Evolutionary conservation across 2,797 vertebrate species (phyloP), one percentile per base, ranked within the genome.

Genomic region (Liparis tanakae): DNA sequence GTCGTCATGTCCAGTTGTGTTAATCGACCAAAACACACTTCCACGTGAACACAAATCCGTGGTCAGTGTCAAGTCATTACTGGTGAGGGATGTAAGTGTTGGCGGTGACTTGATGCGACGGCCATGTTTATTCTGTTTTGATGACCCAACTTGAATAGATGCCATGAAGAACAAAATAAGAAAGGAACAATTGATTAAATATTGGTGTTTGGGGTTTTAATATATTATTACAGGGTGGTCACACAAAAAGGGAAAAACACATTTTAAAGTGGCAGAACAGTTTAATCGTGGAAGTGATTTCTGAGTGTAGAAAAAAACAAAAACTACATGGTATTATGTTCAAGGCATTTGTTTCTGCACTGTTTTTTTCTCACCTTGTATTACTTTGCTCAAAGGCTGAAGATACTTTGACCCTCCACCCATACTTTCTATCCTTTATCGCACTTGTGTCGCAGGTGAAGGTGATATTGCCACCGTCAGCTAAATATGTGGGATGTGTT

Each of bases 141-240:
- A 64, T 70, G 44, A 44, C 34, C 53, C 25, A 14, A 53, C 61
- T 25, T 54, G 13, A 75, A 72, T 61, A 22, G 56, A 22, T 61
- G 76, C 68, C 78, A 79, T 66, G 66, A 86, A 78, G 58, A 76
- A 74, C 75, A 85, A 72, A 72, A 44, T 44, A 51, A 10, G 12
- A 59, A 68, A 1, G 4, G 10, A 12, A 0, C 22, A 25, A 64
- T 30, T 1, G 51, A 55, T 14, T 2, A 17, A 12, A 10, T 44
- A 17, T 60, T 63, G 4, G 3, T 72, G 55, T 61, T 69, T 72
- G 2, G 22, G 20, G 60, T 64, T 76, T 63, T 57, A 67, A 75
- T 71, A 70, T 78, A 55, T 75, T 60, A 30, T 53, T 41, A 71
- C 3, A 39, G 17, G 13, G 8, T 41, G 22, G 9, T 46, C 17